Evolutionary conservation across 2,797 vertebrate species (phyloP), one percentile per base, ranked within the genome.

Genomic region (Danio tinwini): DNA sequence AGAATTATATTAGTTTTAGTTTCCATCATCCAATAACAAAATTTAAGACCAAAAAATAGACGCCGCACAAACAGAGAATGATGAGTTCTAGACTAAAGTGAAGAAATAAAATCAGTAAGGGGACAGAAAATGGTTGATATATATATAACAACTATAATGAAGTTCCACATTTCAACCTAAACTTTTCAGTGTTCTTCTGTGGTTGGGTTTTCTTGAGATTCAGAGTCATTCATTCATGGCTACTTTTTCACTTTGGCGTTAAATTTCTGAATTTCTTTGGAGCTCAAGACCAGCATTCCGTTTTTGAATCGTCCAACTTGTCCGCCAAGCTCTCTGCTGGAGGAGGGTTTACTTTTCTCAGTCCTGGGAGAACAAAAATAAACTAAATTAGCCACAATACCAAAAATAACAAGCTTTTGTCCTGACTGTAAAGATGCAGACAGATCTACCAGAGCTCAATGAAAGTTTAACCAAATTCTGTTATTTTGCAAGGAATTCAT

Each of bases 281-380:
- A 86, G 89, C 93, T 97, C 76, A 99, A 92, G 88, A 97, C 87
- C 89, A 99, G 87, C 68, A 97, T 93, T 49, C 98, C 97, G 68
- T 98, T 91, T 91, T 93, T 97, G 91, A 98, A 99, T 89, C 93
- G 96, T 76, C 98, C 97, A 83, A 97, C 87, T 81, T 96, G 97
- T 45, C 96, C 97, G 0, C 92, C 88, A 39, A 92, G 93, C 49
- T 93, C 88, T 2, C 88, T 87, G 0, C 89, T 90, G 7, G 94
- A 91, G 6, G 92, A 85, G 0, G 76, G 79, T 78, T 89, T 94
- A 78, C 84, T 93, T 89, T 89, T 97, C 88, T 92, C 95, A 79
- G 87, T 76, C 84, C 96, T 98, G 83, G 71, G 13, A 29, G 47
- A 0, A 52, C 4, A 42, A 21, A 3, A 7, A 17, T 21, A 40